Conservation (phyloP, 2,888 invertebrate species). For the Adela reaumurella region DNA sequence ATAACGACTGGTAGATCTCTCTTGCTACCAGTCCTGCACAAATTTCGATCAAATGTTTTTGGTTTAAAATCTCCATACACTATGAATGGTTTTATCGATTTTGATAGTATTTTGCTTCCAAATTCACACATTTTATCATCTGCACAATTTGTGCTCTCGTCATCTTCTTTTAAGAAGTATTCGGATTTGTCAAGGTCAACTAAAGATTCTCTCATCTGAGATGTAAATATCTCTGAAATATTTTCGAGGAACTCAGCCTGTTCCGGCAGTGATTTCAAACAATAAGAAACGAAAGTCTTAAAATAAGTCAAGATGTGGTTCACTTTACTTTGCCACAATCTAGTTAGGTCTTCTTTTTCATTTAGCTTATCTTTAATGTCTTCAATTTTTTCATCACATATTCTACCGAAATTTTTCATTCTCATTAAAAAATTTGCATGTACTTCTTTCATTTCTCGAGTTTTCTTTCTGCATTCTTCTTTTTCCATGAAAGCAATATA, state of each 20-base stretch:
- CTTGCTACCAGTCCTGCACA: constrained; percentile 22
- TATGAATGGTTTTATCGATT: constrained; percentile 28
- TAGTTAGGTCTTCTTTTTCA: constrained; percentile 5
- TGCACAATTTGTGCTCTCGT: no score
- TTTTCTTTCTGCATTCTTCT: constrained; percentile 27
- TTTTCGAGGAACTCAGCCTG: constrained; percentile 43
- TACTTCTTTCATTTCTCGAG: constrained; percentile 27
- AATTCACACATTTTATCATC: no score
- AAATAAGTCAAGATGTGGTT: constrained; percentile 38
- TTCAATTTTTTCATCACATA: not conserved
- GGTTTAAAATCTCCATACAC: constrained; percentile 27
- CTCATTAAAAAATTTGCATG: constrained; percentile 18
- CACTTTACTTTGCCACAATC: constrained; percentile 35
- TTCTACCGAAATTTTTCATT: not conserved
- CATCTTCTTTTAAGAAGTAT: no score
- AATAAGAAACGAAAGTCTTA: constrained; percentile 35
- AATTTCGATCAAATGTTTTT: constrained; percentile 29
- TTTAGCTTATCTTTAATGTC: not conserved
- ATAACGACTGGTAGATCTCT: constrained; percentile 30
- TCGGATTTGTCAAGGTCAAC: constrained; percentile 5
- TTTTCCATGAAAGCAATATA: constrained; percentile 42
- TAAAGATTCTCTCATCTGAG: constrained; percentile 31
- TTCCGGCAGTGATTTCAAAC: constrained; percentile 32
- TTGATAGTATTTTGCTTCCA: no score
- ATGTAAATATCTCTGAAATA: constrained; percentile 38